phyloP scores from a whole-genome alignment of 1,140 invertebrate genomes.

The Limonius californicus region DNA sequence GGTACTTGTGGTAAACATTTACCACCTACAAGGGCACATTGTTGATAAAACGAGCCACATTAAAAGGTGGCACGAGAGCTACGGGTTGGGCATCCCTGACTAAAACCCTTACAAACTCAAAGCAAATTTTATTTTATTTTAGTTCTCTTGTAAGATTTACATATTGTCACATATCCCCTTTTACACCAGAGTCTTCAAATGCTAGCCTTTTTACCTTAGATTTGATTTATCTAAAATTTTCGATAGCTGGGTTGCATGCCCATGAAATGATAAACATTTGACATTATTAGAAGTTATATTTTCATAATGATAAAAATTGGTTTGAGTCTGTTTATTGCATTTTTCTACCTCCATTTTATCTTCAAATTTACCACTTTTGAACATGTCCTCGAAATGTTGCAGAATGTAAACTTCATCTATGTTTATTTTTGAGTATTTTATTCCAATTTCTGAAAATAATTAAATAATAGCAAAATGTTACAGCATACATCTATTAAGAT shows the following conservation, averaged over 20 bases:
- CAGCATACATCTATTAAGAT: not conserved
- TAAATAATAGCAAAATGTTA: not conserved
- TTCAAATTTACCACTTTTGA: slow-evolving; percentile 72
- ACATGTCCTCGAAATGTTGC: slow-evolving; percentile 83
- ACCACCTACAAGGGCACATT: no score
- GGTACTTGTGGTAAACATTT: no score
- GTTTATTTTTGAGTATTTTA: slow-evolving; percentile 43
- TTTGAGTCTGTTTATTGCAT: slow-evolving; percentile 50
- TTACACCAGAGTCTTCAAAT: no score
- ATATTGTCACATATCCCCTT: not conserved
- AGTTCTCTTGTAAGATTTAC: no score
- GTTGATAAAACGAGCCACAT: no score
- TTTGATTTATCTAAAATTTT: slow-evolving; percentile 50
- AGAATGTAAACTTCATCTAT: slow-evolving; percentile 79
- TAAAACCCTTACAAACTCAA: no score
- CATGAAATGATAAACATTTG: slow-evolving; percentile 82
- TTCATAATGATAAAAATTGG: slow-evolving; percentile 51
- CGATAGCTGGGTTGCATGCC: slow-evolving; percentile 63
- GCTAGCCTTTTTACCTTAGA: slow-evolving; percentile 44
- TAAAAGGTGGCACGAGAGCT: no score
- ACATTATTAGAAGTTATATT: slow-evolving; percentile 64
- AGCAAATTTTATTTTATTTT: no score
- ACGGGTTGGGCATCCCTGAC: no score
- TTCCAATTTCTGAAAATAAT: slow-evolving; percentile 26
- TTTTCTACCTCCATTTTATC: slow-evolving; percentile 72